Evolutionary conservation across 2,797 vertebrate genomes (phyloP).

Genomic region (Myotis daubentonii): DNA sequence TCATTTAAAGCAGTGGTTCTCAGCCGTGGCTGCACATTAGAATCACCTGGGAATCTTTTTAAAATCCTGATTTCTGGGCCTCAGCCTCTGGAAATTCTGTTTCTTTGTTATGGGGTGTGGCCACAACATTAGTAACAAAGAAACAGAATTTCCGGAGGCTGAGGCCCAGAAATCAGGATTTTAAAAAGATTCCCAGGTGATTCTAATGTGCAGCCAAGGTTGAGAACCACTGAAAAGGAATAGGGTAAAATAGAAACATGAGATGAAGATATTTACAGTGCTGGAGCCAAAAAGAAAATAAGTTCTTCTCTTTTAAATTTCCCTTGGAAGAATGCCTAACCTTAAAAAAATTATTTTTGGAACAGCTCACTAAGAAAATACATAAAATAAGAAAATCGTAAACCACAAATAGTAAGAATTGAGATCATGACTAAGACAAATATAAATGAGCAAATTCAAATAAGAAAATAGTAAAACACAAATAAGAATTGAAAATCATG

Average conservation of each 20-base stretch:
- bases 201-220: no score
- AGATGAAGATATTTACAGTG: neutral
- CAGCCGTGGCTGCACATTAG: no score
- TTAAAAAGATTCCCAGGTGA: no score
- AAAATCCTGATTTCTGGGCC: no score
- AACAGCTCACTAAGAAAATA: conserved; percentile 36
- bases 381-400: neutral
- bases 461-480: conserved; percentile 14
- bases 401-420: conserved; percentile 1
- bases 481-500: neutral
- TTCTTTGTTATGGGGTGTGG: no score
- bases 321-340: neutral
- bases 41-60: no score
- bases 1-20: neutral
- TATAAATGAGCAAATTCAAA: neutral
- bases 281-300: neutral
- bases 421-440: conserved; percentile 18
- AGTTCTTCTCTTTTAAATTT: conserved; percentile 7
- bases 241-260: neutral
- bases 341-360: neutral
- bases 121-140: no score
- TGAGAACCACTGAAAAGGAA: neutral
- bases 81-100: no score
- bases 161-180: no score
- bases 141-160: no score